These are phyloP conservation scores for Pomatostomus ruficeps DNA, from an alignment of 2,113 vertebrate genomes.

Conservation along the genomic window DNA sequence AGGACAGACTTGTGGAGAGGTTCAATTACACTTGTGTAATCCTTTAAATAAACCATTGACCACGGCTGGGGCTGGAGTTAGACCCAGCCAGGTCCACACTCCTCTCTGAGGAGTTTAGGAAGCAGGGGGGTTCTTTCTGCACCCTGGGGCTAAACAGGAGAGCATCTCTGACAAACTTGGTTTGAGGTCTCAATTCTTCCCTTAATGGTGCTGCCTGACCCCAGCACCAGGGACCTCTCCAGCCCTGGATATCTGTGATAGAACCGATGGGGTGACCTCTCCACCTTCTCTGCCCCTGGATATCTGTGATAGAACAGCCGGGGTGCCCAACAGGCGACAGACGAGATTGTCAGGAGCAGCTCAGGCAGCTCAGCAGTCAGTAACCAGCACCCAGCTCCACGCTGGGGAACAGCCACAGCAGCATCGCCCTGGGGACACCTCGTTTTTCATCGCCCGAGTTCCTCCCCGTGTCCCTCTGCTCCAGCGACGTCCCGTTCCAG, in stretches of 20 bases:
- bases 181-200: not conserved
- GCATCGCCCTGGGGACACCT: accelerated
- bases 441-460: accelerated
- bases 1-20: not conserved
- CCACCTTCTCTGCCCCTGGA: too few relatives aligned
- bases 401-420: accelerated
- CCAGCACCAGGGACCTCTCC: not conserved
- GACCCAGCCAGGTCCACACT: not conserved
- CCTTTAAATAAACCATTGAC: not conserved
- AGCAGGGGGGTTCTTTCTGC: not conserved
- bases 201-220: accelerated
- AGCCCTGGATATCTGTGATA: too few relatives aligned
- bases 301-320: too few relatives aligned
- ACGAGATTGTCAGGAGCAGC: accelerated
- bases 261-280: too few relatives aligned
- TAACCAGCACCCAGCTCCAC: accelerated
- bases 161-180: not conserved
- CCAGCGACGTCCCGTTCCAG: accelerated
- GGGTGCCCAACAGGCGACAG: not conserved
- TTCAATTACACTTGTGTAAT: not conserved
- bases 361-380: not conserved
- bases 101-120: not conserved
- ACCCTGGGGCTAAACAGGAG: not conserved
- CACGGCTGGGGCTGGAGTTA: not conserved
- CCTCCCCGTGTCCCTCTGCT: not conserved